Base-by-base conservation (phyloP, 2,113 vertebrate genomes). In the Phaethon lepturus region DNA sequence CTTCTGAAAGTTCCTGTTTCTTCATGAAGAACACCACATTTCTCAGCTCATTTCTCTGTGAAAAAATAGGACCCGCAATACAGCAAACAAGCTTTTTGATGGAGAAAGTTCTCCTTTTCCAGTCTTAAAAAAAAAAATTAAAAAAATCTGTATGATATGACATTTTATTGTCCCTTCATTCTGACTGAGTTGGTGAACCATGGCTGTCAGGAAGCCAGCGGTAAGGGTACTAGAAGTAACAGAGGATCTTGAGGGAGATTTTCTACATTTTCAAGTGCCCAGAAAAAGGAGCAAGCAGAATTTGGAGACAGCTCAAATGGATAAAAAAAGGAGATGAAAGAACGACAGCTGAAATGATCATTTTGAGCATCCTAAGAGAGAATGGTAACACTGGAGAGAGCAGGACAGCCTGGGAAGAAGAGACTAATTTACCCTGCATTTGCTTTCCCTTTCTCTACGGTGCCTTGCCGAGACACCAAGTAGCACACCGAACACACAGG, bases 341-440 rank as follows among this genome's bases (percentile, higher is more conserved):
- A 78, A 62, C 0, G 0, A 2, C 16, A 64, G 17, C 1, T 11
- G 16, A 75, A 93, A 86, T 6, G 0, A 33, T 33, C 0, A 13
- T 44, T 90, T 91, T 40, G 42, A 49, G 40, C 13, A 22, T 28
- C 62, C 82, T 71, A 55, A n/a, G 9, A 55, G 26, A 49, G 22
- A 95, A 33, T 2, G 9, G 19, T 16, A 83, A 79, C 16, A 31
- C 9, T 4, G 17, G 25, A 81, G 16, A 53, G 22, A 68, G 26
- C 18, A 80, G 76, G 33, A 79, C 35, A 64, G 56, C 10, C 12
- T 45, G 50, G 33, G 64, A 69, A 81, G 16, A 66, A 45, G 3
- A 26, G 17, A 66, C 33, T 56, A 53, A 71, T 45, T 31, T 29
- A 87, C 3, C 3, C 24, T 4, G 0, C 11, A 11, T 45, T 20